These are phyloP conservation scores for Cryptoleucopteryx plumbea DNA, from an alignment of 2,113 vertebrate species.

Conservation along the genomic window DNA sequence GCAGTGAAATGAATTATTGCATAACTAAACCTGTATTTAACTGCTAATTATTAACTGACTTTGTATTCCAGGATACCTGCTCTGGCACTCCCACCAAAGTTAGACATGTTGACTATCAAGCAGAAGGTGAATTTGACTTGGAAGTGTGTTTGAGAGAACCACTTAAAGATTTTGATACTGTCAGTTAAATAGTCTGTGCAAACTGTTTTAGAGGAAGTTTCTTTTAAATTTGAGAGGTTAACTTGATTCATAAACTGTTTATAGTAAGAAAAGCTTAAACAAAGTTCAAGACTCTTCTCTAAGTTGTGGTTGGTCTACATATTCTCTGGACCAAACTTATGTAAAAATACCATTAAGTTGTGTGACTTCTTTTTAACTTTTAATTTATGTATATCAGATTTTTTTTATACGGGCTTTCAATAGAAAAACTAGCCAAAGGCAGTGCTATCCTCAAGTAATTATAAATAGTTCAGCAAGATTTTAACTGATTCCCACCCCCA, in stretches of 20 bases:
- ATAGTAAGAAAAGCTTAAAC: background rate
- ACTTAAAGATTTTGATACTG: conserved; percentile 57
- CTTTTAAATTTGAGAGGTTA: background rate
- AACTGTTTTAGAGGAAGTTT: background rate
- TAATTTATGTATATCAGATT: conserved; percentile 56
- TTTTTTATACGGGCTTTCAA: background rate
- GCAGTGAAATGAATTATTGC: background rate
- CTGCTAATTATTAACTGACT: background rate
- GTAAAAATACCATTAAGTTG: background rate
- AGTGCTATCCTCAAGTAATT: background rate
- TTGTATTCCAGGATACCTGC: conserved; percentile 70
- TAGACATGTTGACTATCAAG: conserved; percentile 68
- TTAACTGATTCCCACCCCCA: background rate
- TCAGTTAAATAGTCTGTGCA: conserved; percentile 44
- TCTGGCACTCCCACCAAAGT: conserved; percentile 83
- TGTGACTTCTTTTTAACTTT: conserved; percentile 10
- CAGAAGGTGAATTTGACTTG: conserved; percentile 70
- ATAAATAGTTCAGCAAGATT: background rate
- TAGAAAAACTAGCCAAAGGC: background rate
- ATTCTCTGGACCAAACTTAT: background rate
- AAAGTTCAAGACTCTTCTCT: background rate
- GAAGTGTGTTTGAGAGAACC: conserved; percentile 71
- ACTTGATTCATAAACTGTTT: background rate
- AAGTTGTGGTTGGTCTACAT: background rate
- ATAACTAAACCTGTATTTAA: background rate